Evolutionary conservation across 2,113 vertebrate species (phyloP), one percentile per base, ranked within the genome.

Genomic region (Notiomystis cincta): DNA sequence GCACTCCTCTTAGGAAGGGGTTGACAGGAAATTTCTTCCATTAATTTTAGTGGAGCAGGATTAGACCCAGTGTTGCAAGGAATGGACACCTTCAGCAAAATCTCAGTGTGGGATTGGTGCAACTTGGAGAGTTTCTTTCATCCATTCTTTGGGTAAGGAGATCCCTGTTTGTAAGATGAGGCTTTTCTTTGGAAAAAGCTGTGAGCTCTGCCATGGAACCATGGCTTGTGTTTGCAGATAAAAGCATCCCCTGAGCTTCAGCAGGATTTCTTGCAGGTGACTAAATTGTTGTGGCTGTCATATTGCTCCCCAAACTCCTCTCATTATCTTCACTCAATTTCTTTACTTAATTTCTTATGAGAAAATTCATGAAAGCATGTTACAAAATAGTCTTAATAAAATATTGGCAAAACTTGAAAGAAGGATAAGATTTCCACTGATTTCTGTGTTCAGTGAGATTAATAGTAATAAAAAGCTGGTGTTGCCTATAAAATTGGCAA

Each of bases 11-110:
- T 42, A 90, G 86, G 89, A 95, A 89, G 82, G 7, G 21, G 56
- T 31, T 83, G 86, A 93, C 80, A 95, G 80, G 80, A 73, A 60
- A 80, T 70, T 81, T 95, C 80, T 90, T 89, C 86, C 60, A 58
- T 56, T 87, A 25, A 35, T 82, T 81, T 81, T 28, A 75, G 30
- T 47, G 47, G 21, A 64, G 64, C 3, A 23, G 69, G 80, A 87
- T 89, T 92, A 86, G 56, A 42, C 19, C 56, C 56, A 54, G 3
- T 27, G 60, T 30, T 90, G 60, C 60, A 78, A 89, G 82, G 50
- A 88, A 50, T 31, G 42, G 80, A 83, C 64, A 89, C 64, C 89
- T 92, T 70, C 60, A 81, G 71, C 66, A 88, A 70, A 92, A 86
- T 2, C 6, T 3, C 18, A 15, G 24, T 23, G 50, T 77, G 76